Conservation (phyloP, 2,888 invertebrate genomes). For the Lydus trimaculatus region DNA sequence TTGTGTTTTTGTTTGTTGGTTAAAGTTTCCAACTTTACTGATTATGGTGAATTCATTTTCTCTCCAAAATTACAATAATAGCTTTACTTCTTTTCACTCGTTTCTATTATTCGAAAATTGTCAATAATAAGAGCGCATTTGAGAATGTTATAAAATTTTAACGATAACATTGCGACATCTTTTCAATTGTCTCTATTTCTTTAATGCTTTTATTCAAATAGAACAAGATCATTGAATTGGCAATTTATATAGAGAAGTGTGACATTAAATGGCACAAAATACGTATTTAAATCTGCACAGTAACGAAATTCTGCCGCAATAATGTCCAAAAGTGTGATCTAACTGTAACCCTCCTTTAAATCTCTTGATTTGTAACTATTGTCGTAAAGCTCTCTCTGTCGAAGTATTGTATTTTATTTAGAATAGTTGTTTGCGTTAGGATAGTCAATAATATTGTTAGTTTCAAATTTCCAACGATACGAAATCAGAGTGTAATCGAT, state of each 20-base stretch:
- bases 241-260: background rate
- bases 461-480: background rate
- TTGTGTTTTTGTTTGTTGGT: background rate
- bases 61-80: background rate
- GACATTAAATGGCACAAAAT: background rate
- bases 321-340: background rate
- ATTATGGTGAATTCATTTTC: background rate
- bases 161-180: background rate
- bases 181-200: background rate
- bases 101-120: background rate
- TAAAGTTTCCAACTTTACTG: background rate
- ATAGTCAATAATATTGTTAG: background rate
- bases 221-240: background rate
- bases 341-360: background rate
- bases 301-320: background rate
- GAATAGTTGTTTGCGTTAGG: background rate
- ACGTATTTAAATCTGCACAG: background rate
- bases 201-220: background rate
- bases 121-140: background rate
- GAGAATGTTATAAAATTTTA: background rate
- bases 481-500: background rate
- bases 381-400: background rate
- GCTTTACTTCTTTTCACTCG: background rate
- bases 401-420: background rate
- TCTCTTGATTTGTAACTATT: background rate